Evolutionary conservation across 2,888 invertebrate genomes (phyloP), one percentile per base, ranked within the genome.

Genomic region (Ophioninae sp.): DNA sequence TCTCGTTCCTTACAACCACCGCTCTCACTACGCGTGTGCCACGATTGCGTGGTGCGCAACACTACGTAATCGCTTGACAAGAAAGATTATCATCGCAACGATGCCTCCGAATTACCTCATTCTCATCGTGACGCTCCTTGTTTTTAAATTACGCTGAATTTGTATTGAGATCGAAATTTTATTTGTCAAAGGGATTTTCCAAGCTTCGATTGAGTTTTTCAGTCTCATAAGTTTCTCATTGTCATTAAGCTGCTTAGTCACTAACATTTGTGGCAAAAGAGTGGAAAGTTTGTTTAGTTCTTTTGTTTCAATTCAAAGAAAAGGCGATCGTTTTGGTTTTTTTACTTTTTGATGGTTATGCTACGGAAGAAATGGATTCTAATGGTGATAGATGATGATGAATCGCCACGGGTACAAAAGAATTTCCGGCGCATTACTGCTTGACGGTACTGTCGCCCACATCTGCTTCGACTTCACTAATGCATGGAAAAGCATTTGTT

Each of bases 11-110:
- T 67, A 67, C 79, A 73, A 41, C 57, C 70, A 81, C 56, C 61
- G 50, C 84, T 69, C 82, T 78, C 77, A 44, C 69, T 41, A 56
- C 57, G 50, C 70, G 64, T 78, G 68, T 67, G 72, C 56, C 23
- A 59, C 76, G 64, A 76, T 81, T 79, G 72, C 84, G 79, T 73
- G 39, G 64, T 68, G 73, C 73, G 37, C 64, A 73, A 75, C 74
- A 20, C n/a, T 56, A 81, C 75, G 68, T 84, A 77, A 82, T 79
- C 69, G 59, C 64, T 57, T 76, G 13, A 62, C 44, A 50, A 62
- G 30, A 74, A 74, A 74, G 13, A 30, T 74, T 44, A 44, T 21
- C 44, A 57, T 13, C 56, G 37, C n/a, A 8, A n/a, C 30, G 23
- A 20, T 68, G 23, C 23, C 30, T 50, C 50, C 17, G 17, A 50